Percentiles rank a stretch among this genome's conserved stretches.
Conservation (phyloP, 1,140 invertebrate genomes). For the Pogonognathellus flavescens region DNA sequence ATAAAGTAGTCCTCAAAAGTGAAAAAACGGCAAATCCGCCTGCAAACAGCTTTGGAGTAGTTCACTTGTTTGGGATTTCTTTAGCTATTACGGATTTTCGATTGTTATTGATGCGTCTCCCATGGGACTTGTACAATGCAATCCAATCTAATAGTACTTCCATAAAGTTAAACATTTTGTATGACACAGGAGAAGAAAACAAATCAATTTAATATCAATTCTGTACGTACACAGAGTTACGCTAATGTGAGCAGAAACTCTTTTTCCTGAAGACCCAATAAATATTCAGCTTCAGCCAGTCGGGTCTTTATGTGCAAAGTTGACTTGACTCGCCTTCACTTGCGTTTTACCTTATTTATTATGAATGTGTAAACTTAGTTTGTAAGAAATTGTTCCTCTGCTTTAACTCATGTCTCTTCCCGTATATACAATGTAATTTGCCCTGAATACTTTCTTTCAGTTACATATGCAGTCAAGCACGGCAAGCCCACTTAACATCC, state of each 20-base stretch:
- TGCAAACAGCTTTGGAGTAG: not conserved
- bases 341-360: slow-evolving; percentile 43
- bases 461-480: not conserved
- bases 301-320: slow-evolving; percentile 1
- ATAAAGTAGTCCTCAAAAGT: too few relatives aligned
- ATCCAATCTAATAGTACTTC: slow-evolving; percentile 15
- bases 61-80: not conserved
- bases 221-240: not conserved
- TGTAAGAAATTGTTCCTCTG: slow-evolving; percentile 40
- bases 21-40: too few relatives aligned
- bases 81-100: not conserved
- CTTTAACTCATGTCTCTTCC: slow-evolving; percentile 25
- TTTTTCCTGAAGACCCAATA: slow-evolving; percentile 8
- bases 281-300: not conserved
- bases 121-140: not conserved
- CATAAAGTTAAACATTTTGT: not conserved
- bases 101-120: slow-evolving; percentile 31
- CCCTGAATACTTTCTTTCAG: not conserved
- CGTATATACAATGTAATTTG: slow-evolving; percentile 34
- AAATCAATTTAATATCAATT: slow-evolving; percentile 40
- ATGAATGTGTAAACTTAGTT: slow-evolving; percentile 47
- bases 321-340: slow-evolving; percentile 1
- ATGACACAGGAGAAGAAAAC: not conserved
- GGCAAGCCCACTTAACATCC: too few relatives aligned
- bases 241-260: slow-evolving; percentile 12